Evolutionary conservation across 1,140 invertebrate species (phyloP), one percentile per base, ranked within the genome.

Genomic region (Plutomurus gul): DNA sequence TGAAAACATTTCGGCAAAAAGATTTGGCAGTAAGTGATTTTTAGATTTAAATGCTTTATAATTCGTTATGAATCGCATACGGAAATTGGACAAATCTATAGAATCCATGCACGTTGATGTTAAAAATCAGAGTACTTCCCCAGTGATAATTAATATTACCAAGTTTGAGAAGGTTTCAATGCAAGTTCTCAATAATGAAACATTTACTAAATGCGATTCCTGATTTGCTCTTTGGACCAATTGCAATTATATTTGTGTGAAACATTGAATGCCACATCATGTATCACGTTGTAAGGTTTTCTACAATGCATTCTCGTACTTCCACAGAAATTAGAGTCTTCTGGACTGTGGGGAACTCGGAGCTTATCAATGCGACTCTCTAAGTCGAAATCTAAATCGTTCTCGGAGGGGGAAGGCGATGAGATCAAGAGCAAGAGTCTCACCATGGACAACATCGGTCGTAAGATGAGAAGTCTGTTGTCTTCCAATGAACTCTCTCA

Each of bases 281-380:
- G n/a, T n/a, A n/a, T n/a, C n/a, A n/a, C n/a, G n/a, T n/a, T n/a
- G n/a, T n/a, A n/a, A n/a, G n/a, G n/a, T n/a, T n/a, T n/a, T n/a
- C n/a, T n/a, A n/a, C n/a, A n/a, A n/a, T n/a, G n/a, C n/a, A n/a
- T n/a, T n/a, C n/a, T n/a, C n/a, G n/a, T n/a, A n/a, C n/a, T n/a
- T n/a, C n/a, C n/a, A n/a, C 56, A 65, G 56, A 65, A 65, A 65
- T 65, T 65, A 65, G 56, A 65, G 10, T 65, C 56, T 27, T 25
- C 43, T 4, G 43, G 25, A 25, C 22, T 60, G 49, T 56, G 33
- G 30, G 75, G 71, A 78, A 70, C 39, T n/a, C 72, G 75, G 70
- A 81, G 79, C 46, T 46, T 81, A 25, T 81, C 79, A 20, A 73
- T 81, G 39, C 39, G 79, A 47, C 20, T 81, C 18, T 77, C 78